Conservation (phyloP, 2,113 vertebrate species). For the Phyllostomus hastatus region DNA sequence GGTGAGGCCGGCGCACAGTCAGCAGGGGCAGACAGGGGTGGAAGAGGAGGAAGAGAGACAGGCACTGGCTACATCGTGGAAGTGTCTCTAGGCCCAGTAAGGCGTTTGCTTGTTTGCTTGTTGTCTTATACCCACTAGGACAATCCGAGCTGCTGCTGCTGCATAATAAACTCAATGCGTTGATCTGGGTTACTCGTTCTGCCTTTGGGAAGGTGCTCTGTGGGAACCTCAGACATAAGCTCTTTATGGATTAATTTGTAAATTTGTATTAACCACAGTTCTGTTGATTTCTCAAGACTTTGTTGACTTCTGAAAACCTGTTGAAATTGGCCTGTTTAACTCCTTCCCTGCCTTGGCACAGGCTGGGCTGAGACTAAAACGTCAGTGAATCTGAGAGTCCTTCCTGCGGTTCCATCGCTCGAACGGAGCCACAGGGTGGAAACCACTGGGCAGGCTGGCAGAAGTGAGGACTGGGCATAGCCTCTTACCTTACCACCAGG, state of each 20-base stretch:
- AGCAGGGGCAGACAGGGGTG: neutral
- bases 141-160: neutral
- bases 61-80: too few species aligned
- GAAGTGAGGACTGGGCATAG: neutral
- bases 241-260: neutral
- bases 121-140: neutral
- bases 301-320: neutral
- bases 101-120: neutral
- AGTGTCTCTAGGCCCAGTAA: neutral
- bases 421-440: slow-evolving; percentile 26
- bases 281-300: neutral
- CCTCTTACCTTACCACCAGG: neutral
- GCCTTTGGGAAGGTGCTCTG: neutral
- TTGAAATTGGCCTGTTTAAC: neutral
- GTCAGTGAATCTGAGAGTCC: neutral
- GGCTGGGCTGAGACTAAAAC: neutral
- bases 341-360: neutral
- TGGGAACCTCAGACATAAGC: neutral
- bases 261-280: neutral
- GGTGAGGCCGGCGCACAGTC: fast-evolving
- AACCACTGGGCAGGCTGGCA: slow-evolving; percentile 36
- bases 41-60: neutral
- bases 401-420: slow-evolving; percentile 18
- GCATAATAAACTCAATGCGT: neutral
- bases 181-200: neutral